Base-by-base conservation (phyloP, 1,140 invertebrate genomes). In the Zophobas morio region DNA sequence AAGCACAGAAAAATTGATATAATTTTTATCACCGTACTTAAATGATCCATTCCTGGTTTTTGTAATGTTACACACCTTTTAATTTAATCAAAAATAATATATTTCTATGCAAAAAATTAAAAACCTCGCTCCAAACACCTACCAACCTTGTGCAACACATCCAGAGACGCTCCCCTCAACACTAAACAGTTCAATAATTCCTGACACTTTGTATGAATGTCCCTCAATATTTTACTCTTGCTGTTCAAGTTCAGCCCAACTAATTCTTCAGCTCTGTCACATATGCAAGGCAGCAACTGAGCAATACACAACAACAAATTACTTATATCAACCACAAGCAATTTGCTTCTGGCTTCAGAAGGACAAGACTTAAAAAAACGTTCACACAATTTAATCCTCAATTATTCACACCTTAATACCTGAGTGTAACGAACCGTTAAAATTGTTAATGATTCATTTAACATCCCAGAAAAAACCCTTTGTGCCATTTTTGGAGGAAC, bases 401-500 rank as follows among this genome's bases (percentile, higher is more conserved):
- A 51, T 53, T 72, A 72, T 72, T 51, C 20, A 6, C 56, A 51
- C 6, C 20, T 63, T 32, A 78, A 72, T 66, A 93, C 92, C 84
- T 94, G 92, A 51, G 91, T 91, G 84, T 94, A 95, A 76, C 94
- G 89, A 0, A 92, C 90, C 1, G 92, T 91, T 8, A 95, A 85
- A 74, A 95, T 94, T 2, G 92, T 92, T 1, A 95, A 86, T 0
- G 93, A 94, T 85, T 95, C 94, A 82, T 95, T 95, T 0, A 95
- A 84, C 92, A 95, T 94, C 34, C 93, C 94, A 2, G 92, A 90
- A 82, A 94, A 93, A 34, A 95, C 90, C 70, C 93, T 89, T 84
- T 94, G 93, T 0, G 94, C 93, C 91, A 94, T 94, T 86, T 93
- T 92, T 0, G 94, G 93, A 1, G 94, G 93, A 2, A 94, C 93